phyloP scores from a whole-genome alignment of 2,797 vertebrate species.

The Champsocephalus gunnari region DNA sequence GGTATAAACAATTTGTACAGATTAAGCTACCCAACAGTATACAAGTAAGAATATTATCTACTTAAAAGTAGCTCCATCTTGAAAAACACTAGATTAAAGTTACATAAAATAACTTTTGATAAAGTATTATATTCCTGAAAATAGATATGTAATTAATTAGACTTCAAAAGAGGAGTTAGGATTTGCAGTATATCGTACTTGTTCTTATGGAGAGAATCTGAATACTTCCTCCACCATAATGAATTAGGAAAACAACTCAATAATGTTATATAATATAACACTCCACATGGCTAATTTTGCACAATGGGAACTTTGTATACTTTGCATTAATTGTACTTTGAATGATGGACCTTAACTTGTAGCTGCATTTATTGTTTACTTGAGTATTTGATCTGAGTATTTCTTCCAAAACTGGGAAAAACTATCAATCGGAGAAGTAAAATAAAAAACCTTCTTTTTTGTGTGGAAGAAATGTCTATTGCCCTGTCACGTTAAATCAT shows the following conservation, averaged over 20 bases:
- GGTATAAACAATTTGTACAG: neutral
- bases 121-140: too few species aligned
- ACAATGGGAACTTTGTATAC: neutral
- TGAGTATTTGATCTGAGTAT: neutral
- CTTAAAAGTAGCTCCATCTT: neutral
- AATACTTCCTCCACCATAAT: neutral
- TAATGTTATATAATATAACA: neutral
- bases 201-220: too few species aligned
- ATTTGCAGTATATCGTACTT: too few species aligned
- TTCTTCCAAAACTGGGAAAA: neutral
- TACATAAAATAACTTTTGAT: too few species aligned
- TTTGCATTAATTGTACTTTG: neutral
- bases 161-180: too few species aligned
- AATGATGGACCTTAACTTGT: neutral
- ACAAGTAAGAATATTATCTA: neutral
- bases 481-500: conserved; percentile 40
- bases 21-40: neutral
- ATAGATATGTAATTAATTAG: too few species aligned
- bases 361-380: neutral
- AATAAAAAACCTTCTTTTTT: neutral
- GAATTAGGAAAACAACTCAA: neutral
- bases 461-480: conserved; percentile 1
- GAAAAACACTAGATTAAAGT: neutral
- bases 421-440: neutral
- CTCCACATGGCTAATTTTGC: neutral